These are phyloP conservation scores for Pipra filicauda DNA, from an alignment of 2,113 vertebrate genomes.

Conservation along the genomic window DNA sequence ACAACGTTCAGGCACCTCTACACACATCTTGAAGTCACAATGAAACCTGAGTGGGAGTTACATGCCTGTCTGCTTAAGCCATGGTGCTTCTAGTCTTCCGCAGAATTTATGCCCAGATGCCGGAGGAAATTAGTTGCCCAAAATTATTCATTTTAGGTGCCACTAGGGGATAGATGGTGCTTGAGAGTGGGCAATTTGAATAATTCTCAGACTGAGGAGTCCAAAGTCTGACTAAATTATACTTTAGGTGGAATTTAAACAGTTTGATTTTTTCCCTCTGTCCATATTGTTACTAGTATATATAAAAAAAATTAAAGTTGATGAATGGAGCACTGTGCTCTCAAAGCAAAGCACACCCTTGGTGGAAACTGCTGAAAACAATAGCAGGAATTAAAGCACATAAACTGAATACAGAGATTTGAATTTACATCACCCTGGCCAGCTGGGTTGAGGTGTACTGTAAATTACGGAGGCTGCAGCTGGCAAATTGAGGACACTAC, in stretches of 20 bases:
- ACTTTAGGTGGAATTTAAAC: background rate
- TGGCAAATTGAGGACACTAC: background rate
- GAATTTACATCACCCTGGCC: background rate
- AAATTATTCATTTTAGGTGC: conserved; percentile 3
- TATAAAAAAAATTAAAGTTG: background rate
- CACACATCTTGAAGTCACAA: background rate
- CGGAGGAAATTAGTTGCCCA: background rate
- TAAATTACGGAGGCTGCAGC: background rate
- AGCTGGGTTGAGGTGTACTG: background rate
- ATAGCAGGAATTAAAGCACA: conserved; percentile 45
- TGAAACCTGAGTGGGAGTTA: background rate
- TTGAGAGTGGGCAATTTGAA: background rate
- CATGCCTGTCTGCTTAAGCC: background rate
- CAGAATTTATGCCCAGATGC: background rate
- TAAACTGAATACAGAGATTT: background rate
- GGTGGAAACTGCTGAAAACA: conserved; percentile 43
- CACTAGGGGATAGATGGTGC: conserved; percentile 18
- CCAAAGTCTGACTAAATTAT: background rate
- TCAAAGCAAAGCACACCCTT: conserved; percentile 1
- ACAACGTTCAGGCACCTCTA: background rate
- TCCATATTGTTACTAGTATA: background rate
- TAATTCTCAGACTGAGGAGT: background rate
- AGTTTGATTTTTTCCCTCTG: background rate
- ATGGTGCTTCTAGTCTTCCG: background rate
- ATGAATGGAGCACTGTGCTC: conserved; percentile 26